Percentiles rank a stretch among this genome's conserved stretches.
phyloP scores from a whole-genome alignment of 2,888 invertebrate genomes.

The Drosophila anomelani region DNA sequence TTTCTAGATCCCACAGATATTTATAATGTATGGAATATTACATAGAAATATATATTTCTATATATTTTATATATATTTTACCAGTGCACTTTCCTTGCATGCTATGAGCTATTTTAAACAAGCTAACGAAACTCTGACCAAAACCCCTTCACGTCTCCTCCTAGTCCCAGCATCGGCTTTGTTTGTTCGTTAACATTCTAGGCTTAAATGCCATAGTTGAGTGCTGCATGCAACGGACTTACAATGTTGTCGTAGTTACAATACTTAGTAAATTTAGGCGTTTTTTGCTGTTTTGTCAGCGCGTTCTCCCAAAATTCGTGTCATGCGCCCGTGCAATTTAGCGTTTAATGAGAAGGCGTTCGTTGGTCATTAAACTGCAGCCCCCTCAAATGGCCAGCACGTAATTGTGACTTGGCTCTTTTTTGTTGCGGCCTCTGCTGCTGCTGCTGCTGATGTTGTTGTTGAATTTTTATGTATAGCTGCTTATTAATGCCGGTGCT shows the following conservation, averaged over 20 bases:
- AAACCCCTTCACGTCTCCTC: neutral
- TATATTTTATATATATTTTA: neutral
- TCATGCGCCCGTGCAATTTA: constrained; percentile 76
- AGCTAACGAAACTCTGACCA: constrained; percentile 58
- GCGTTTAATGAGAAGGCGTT: constrained; percentile 80
- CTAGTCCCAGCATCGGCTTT: constrained; percentile 53
- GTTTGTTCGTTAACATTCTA: constrained; percentile 76
- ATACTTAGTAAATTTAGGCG: constrained; percentile 59
- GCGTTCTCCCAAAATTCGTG: constrained; percentile 64
- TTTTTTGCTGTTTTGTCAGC: constrained; percentile 32
- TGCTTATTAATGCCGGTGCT: constrained; percentile 58
- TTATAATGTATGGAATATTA: neutral
- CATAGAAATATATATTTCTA: neutral
- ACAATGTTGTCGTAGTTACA: constrained; percentile 40
- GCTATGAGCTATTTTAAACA: constrained; percentile 60
- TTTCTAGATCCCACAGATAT: neutral
- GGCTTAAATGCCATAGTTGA: constrained; percentile 60
- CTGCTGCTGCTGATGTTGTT: neutral
- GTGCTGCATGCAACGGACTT: constrained; percentile 67
- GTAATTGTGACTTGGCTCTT: constrained; percentile 71
- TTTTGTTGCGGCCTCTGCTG: constrained; percentile 22
- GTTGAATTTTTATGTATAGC: constrained; percentile 51
- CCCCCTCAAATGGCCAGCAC: constrained; percentile 16
- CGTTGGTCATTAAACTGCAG: constrained; percentile 73
- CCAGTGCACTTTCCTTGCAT: constrained; percentile 36